A percentile compares a stretch with the other conserved stretches of the same genome.
These are phyloP conservation scores for Ligdia adustata DNA, from an alignment of 2,888 invertebrate genomes.

Conservation along the genomic window DNA sequence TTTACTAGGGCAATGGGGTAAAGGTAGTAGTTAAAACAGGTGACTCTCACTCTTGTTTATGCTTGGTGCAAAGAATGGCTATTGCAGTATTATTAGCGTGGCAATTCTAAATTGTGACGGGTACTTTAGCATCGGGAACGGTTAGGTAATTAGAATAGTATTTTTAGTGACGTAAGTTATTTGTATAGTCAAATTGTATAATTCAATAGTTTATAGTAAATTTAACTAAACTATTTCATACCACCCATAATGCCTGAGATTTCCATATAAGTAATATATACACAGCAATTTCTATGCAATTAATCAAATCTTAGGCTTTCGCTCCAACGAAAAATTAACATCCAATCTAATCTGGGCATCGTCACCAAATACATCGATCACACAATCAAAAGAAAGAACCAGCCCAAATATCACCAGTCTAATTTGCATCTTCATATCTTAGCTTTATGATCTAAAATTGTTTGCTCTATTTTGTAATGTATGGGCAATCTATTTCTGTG, in stretches of 20 bases:
- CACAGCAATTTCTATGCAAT: slow-evolving; percentile 32
- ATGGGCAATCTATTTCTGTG: slow-evolving; percentile 27
- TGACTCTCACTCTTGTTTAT: too few species aligned
- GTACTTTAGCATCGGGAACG: too few species aligned
- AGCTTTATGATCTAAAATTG: background rate
- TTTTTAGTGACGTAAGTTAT: background rate
- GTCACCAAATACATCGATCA: slow-evolving; percentile 57
- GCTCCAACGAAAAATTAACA: slow-evolving; percentile 46
- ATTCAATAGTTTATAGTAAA: too few species aligned
- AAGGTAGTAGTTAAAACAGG: too few species aligned
- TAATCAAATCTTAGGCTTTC: slow-evolving; percentile 46
- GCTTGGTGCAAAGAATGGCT: too few species aligned
- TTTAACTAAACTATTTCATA: too few species aligned
- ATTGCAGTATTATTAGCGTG: too few species aligned
- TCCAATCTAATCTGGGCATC: slow-evolving; percentile 22
- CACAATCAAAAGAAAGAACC: slow-evolving; percentile 20
- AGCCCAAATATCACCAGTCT: background rate
- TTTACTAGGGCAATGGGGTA: too few species aligned
- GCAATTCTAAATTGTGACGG: too few species aligned
- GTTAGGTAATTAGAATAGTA: too few species aligned
- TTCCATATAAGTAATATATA: background rate
- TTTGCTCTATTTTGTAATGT: slow-evolving; percentile 13
- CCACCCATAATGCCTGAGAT: background rate
- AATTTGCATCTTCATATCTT: background rate
- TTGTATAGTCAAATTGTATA: too few species aligned